Percentiles rank a stretch among this genome's conserved stretches.
These are phyloP conservation scores for Pseudorasbora parva DNA, from an alignment of 2,113 vertebrate species.

Conservation along the genomic window DNA sequence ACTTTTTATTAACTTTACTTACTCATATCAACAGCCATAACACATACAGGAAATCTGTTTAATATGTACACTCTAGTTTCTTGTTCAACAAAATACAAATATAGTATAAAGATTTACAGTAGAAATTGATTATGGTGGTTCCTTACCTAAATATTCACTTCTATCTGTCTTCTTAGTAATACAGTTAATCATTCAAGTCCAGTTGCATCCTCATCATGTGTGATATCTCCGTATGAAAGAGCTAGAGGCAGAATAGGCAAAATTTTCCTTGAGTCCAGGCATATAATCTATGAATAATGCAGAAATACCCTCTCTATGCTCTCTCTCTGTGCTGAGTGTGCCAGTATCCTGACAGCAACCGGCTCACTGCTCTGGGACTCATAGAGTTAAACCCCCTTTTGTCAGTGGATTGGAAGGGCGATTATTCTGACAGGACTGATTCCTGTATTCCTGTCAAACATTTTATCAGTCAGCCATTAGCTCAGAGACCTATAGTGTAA, in stretches of 20 bases:
- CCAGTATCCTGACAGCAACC: slow-evolving; percentile 17
- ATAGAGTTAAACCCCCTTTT: slow-evolving; percentile 19
- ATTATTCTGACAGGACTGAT: slow-evolving; percentile 25
- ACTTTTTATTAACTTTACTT: no score
- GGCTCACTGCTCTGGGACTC: slow-evolving; percentile 23
- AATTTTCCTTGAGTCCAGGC: not conserved
- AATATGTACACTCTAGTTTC: not conserved
- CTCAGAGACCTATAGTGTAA: not conserved
- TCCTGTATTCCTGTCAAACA: slow-evolving; percentile 21
- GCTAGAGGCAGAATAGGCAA: not conserved
- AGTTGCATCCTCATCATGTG: slow-evolving; percentile 37
- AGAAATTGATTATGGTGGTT: not conserved
- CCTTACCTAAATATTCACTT: slow-evolving; percentile 42
- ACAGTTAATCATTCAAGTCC: not conserved
- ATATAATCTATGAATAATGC: not conserved
- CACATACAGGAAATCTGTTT: not conserved
- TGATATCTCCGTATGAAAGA: not conserved
- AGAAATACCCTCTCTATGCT: not conserved
- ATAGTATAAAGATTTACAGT: no score
- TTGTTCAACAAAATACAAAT: not conserved
- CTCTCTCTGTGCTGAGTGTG: slow-evolving; percentile 1
- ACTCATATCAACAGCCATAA: not conserved
- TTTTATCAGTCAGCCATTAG: not conserved
- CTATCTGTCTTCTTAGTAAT: not conserved
- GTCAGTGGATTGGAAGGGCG: not conserved